Evolutionary conservation across 2,888 invertebrate species (phyloP).

Genomic region (Idaea straminata): DNA sequence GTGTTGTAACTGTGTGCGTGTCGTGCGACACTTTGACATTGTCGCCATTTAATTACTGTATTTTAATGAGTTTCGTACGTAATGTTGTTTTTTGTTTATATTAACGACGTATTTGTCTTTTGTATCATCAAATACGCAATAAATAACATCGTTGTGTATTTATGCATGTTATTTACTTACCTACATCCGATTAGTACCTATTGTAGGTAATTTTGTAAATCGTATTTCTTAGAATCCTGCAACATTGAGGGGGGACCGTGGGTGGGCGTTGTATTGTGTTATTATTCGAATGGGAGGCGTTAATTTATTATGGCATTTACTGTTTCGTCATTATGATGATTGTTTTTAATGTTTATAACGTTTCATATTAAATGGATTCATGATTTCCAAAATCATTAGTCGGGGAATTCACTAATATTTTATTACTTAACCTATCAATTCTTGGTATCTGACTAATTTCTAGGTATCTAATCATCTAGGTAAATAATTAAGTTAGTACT

Average conservation of each 20-base stretch:
- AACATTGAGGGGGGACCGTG: slow-evolving; percentile 59
- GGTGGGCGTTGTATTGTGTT: slow-evolving; percentile 56
- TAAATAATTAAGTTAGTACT: slow-evolving; percentile 26
- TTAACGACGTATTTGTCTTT: not conserved
- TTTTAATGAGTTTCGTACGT: not conserved
- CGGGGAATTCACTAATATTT: not conserved
- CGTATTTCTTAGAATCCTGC: slow-evolving; percentile 56
- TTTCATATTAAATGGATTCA: not conserved
- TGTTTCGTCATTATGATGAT: slow-evolving; percentile 2
- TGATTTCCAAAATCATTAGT: not conserved
- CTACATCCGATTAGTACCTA: not conserved
- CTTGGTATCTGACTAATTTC: not conserved
- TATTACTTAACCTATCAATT: not conserved
- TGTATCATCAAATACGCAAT: not conserved
- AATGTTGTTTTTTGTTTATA: not conserved
- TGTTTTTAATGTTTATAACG: not conserved
- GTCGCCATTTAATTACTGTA: not conserved
- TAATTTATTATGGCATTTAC: slow-evolving; percentile 59
- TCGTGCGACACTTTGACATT: slow-evolving; percentile 6
- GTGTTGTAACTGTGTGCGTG: slow-evolving; percentile 27
- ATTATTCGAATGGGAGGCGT: slow-evolving; percentile 66
- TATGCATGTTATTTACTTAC: not conserved
- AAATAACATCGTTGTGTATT: not conserved
- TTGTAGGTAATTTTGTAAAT: slow-evolving; percentile 27
- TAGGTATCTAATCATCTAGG: not conserved